Base-by-base conservation (phyloP, 2,797 vertebrate species). In the Pygocentrus nattereri region DNA sequence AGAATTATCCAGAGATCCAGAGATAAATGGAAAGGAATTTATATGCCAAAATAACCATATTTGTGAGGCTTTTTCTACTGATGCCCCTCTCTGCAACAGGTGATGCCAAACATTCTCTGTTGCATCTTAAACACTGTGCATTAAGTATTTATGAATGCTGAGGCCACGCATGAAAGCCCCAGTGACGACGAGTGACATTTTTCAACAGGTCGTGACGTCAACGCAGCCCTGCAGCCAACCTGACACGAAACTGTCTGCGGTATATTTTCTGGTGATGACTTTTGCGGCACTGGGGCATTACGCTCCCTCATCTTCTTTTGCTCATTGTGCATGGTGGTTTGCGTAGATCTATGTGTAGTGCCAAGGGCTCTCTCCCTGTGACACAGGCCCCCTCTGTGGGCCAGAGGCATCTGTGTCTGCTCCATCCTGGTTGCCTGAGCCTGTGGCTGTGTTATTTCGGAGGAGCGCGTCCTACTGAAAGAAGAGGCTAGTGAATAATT, bases 401-500 rank as follows among this genome's bases (percentile, higher is more conserved):
- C 31, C 50, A 25, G 72, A 47, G 47, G 50, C 72, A 62, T 76
- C 65, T 78, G 83, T 74, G 70, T 74, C 77, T 79, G 88, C 80
- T 88, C 62, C 76, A 80, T 82, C 72, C 88, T 83, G 68, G 65
- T 76, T 79, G 78, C 93, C 87, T 89, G 88, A 86, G 90, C 89
- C 89, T 90, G 79, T 72, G 54, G 76, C 80, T 18, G 80, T 76
- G 70, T 93, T 87, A 87, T 88, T 93, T 94, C 90, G 90, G 87
- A 85, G 85, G 91, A 90, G 91, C 90, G 67, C 78, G 83, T 84
- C 65, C 79, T 68, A 93, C 90, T 95, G 94, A 95, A 94, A 95
- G 93, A 94, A 87, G 91, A 95, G 91, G 93, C 92, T 92, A 88
- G 90, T 95, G 90, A 95, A 95, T 95, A 94, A 95, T 95, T 94